A percentile compares a stretch with the other conserved stretches of the same genome.
Conservation (phyloP, 2,888 invertebrate species). For the Ennomos fuscantarius region DNA sequence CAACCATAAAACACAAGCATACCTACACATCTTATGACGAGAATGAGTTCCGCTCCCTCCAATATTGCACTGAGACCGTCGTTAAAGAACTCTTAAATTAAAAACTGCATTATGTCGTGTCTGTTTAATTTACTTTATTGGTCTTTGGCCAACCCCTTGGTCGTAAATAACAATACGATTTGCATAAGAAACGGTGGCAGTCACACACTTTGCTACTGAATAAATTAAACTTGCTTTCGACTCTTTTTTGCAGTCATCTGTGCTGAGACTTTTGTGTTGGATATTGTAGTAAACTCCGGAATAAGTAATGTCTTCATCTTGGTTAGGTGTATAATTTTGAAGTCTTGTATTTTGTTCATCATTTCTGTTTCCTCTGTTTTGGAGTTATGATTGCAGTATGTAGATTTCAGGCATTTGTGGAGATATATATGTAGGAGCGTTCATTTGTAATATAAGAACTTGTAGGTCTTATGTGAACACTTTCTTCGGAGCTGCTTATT, state of each 20-base stretch:
- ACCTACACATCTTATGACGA: conserved; percentile 33
- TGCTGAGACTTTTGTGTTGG: conserved; percentile 26
- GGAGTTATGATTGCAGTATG: too few relatives aligned
- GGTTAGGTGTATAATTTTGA: not conserved
- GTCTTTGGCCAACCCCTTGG: conserved; percentile 62
- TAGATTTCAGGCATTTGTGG: too few relatives aligned
- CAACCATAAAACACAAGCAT: conserved; percentile 20
- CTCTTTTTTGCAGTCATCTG: conserved; percentile 31
- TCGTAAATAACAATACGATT: conserved; percentile 75
- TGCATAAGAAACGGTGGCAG: conserved; percentile 76
- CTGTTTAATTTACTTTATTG: conserved; percentile 53
- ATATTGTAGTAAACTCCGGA: conserved; percentile 26
- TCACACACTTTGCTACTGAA: conserved; percentile 71
- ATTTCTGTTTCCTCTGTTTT: too few relatives aligned
- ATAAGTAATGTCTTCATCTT: conserved; percentile 25
- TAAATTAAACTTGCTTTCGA: conserved; percentile 56
- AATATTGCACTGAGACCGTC: conserved; percentile 33
- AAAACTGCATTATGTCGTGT: conserved; percentile 40
- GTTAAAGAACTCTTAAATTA: conserved; percentile 40
- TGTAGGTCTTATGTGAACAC: not conserved
- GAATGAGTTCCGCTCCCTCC: conserved; percentile 35
- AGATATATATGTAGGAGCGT: too few relatives aligned
- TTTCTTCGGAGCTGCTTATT: too few relatives aligned
- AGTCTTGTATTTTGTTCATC: too few relatives aligned
- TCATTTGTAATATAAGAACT: too few relatives aligned